phyloP scores from a whole-genome alignment of 35 echinoderm and acorn worm genomes.

The Ptychodera flava region DNA sequence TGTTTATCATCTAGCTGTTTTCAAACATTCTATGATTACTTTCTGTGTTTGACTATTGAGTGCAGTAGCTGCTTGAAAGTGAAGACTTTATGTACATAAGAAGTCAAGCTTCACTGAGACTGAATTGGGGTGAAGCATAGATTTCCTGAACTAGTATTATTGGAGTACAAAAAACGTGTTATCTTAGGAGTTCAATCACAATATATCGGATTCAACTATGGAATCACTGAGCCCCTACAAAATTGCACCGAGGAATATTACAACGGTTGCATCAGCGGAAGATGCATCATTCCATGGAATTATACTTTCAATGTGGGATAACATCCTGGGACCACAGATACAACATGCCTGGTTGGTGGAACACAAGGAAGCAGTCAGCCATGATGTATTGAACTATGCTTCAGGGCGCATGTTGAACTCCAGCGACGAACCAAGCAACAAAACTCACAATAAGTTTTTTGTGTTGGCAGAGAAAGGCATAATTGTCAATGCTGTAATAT shows the following conservation, averaged over 20 bases:
- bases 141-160: no score
- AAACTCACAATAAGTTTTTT: conserved; percentile 64
- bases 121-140: no score
- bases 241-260: neutral
- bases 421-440: conserved; percentile 56
- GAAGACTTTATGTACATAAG: no score
- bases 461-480: conserved; percentile 54
- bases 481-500: conserved; percentile 57
- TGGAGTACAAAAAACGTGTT: no score
- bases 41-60: no score
- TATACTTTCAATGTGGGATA: conserved; percentile 82
- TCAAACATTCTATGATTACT: no score
- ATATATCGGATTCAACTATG: no score
- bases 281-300: conserved; percentile 59
- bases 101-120: no score
- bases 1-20: no score
- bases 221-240: no score
- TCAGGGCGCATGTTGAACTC: conserved; percentile 73
- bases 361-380: conserved; percentile 28
- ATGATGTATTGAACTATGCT: conserved; percentile 49
- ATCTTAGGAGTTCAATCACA: no score
- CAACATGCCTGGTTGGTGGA: conserved; percentile 66
- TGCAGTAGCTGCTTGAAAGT: no score
- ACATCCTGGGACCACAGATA: conserved; percentile 85
- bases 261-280: neutral